Base-by-base conservation (phyloP, 1,140 invertebrate genomes). In the Temnothorax nylanderi region DNA sequence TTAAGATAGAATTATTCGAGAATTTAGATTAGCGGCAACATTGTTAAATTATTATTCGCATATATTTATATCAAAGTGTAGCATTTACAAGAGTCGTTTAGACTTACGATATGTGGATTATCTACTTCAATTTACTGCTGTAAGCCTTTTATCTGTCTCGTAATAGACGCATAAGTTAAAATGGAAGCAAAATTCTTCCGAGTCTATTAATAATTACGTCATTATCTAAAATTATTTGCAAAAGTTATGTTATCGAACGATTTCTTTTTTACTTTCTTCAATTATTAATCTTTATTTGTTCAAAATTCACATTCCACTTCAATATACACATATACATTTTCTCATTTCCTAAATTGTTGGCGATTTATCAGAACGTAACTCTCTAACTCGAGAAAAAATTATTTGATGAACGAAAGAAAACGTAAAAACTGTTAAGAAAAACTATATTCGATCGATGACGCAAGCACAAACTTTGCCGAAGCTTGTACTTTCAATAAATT, bases 401-500 rank as follows among this genome's bases (percentile, higher is more conserved):
- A 26, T 34, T 51, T 51, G 49, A 18, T 18, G 49, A 51, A 16
- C 16, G 49, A 56, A 56, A 21, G 18, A 18, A 54, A 54, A 18
- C 51, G 51, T 54, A 26, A 26, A 26, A 26, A 26, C 26, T 26
- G 26, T 26, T 54, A 18, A 54, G 3, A 41, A 60, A 44, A 58
- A 76, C 1, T 2, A 6, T n/a, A 41, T 60, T 44, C 41, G 21
- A 44, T 32, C 11, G 37, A 60, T 11, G 37, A n/a, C 32, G 8
- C n/a, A 58, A 56, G n/a, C 37, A 16, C n/a, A 32, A 44, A 2
- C 21, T 26, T 26, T 56, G 32, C 0, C 49, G 7, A 32, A 47
- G 5, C 54, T 51, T 51, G 41, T 26, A 41, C 34, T 62, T 77
- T 62, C 5, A 21, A 78, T 34, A 78, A 78, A 62, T 44, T 77